Evolutionary conservation across 2,888 invertebrate species (phyloP).

Genomic region (Cephonodes hylas): DNA sequence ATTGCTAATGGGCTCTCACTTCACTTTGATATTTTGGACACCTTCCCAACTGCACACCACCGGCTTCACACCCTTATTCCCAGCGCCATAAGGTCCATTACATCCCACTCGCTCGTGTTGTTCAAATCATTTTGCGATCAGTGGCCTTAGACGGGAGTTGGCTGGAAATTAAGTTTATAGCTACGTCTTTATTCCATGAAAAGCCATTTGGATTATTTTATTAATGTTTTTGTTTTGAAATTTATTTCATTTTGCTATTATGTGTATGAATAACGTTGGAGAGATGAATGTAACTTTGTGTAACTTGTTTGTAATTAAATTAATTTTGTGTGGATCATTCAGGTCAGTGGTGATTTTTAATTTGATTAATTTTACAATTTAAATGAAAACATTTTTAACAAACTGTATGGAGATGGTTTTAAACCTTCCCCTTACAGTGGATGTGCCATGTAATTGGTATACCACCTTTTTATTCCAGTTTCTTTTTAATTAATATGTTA

Average conservation of each 20-base stretch:
- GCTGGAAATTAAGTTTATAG: conserved; percentile 1
- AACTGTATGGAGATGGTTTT: no score
- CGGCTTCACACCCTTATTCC: conserved; percentile 17
- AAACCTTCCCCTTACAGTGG: no score
- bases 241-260: not conserved
- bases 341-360: no score
- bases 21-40: conserved; percentile 42
- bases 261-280: no score
- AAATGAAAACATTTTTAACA: no score
- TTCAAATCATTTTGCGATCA: conserved; percentile 16
- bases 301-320: no score
- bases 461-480: no score
- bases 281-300: no score
- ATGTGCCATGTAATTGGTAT: no score
- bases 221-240: not conserved
- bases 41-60: conserved; percentile 15
- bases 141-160: conserved; percentile 17
- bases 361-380: no score
- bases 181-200: conserved; percentile 3
- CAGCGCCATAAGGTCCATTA: conserved; percentile 15
- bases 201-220: not conserved
- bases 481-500: no score
- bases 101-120: not conserved
- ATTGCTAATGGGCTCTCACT: conserved; percentile 64
- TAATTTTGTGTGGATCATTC: no score